phyloP scores from a whole-genome alignment of 30 jellyfish, hydroid and myxozoan genomes.

The Pelagia noctiluca region DNA sequence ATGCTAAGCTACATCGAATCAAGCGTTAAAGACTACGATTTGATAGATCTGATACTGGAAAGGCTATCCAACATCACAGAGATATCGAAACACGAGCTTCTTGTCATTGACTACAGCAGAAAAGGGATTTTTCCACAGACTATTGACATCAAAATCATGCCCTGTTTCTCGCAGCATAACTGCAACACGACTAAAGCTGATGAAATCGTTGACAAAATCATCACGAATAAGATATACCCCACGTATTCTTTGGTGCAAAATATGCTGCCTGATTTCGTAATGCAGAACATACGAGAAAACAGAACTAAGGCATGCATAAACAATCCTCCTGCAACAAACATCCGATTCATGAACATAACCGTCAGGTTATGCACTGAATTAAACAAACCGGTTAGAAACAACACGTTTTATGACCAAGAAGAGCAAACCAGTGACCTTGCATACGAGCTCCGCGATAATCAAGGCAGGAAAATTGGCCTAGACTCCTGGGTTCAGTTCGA shows the following conservation, averaged over 20 bases:
- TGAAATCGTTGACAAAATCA: background rate
- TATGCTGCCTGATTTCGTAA: conserved; percentile 36
- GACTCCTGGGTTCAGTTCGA: conserved; percentile 90
- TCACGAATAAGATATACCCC: conserved; percentile 36
- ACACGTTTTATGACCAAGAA: background rate
- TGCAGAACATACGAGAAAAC: conserved; percentile 9
- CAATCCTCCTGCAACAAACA: background rate
- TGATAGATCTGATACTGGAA: conserved; percentile 22
- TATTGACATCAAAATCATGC: conserved; percentile 9
- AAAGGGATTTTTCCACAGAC: conserved; percentile 48
- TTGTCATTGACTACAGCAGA: conserved; percentile 34
- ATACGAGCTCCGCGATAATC: conserved; percentile 17
- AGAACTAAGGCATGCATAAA: conserved; percentile 9
- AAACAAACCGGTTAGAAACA: conserved; percentile 11
- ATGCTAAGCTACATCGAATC: conserved; percentile 30
- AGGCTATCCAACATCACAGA: conserved; percentile 4
- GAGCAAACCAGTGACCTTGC: background rate
- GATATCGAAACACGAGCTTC: conserved; percentile 3
- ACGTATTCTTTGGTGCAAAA: conserved; percentile 22
- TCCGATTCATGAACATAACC: background rate
- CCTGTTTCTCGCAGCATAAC: conserved; percentile 24
- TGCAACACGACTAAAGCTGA: conserved; percentile 43
- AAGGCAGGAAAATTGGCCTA: background rate
- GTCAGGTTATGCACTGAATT: conserved; percentile 60
- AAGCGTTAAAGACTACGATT: background rate